Base-by-base conservation (phyloP, 2,113 vertebrate species). In the Ageneiosus marmoratus region DNA sequence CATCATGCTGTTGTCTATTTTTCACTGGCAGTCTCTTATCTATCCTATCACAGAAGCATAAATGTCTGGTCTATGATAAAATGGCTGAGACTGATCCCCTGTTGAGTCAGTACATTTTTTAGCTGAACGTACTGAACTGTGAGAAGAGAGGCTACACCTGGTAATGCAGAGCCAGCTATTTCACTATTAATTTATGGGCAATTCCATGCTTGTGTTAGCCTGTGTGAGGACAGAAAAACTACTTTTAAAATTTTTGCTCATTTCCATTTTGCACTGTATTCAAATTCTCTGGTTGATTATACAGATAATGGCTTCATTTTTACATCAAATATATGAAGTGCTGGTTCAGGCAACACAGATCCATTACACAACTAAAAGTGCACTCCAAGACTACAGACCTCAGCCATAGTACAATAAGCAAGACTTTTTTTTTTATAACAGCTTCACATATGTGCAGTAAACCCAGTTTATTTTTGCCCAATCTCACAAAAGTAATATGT, bases 61-160 rank as follows among this genome's bases (percentile, higher is more conserved):
- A 77, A 83, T 56, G 62, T 70, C 75, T 70, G 32, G n/a, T 24
- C 75, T 77, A 2, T 69, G 51, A 56, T 32, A 24, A 69, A 77
- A 44, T 56, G 32, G 32, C 32, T 76, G 29, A 77, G 81, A 83
- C 69, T 83, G 63, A 83, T 83, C 62, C 58, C 82, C 82, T 83
- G 62, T 70, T 56, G 81, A 77, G 81, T 77, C 72, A 83, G 75
- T 78, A 69, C 78, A 78, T 83, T 78, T 83, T 78, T 16, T 62
- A 78, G 75, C 74, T 55, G n/a, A 44, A 51, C 13, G 27, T 78
- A 78, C 32, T 78, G 82, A 83, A 51, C 62, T 55, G 29, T 37
- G 80, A 56, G 22, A 20, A 12, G 4, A 41, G 80, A 75, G 20
- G 37, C 10, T 13, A 74, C 27, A 27, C 79, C 50, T 50, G 41